phyloP scores from a whole-genome alignment of 2,113 vertebrate genomes.

The Actinemys pallida region DNA sequence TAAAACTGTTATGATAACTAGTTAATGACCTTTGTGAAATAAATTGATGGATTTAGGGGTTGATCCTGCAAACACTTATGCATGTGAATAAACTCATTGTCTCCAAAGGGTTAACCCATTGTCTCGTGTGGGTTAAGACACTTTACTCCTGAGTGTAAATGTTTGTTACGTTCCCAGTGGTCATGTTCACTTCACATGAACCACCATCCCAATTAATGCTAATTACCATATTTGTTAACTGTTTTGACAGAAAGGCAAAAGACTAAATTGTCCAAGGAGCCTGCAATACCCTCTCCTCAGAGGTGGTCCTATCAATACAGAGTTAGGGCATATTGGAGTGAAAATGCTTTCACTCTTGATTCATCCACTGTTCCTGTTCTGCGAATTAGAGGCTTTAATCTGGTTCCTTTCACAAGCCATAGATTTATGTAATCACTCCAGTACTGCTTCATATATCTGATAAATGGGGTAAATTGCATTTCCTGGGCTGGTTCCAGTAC shows the following conservation, averaged over 20 bases:
- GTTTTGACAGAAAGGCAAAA: not conserved
- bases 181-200: not conserved
- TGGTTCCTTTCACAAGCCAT: not conserved
- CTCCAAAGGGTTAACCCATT: not conserved
- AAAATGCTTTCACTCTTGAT: not conserved
- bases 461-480: not conserved
- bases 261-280: not conserved
- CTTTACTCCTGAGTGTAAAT: not conserved
- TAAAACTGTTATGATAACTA: not conserved
- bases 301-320: not conserved
- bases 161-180: not conserved
- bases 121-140: not conserved
- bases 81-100: not conserved
- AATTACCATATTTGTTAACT: not conserved
- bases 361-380: not conserved
- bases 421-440: not conserved
- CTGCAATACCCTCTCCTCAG: not conserved
- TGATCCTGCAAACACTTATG: not conserved
- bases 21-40: not conserved
- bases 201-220: not conserved
- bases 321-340: accelerated
- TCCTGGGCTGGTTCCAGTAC: not conserved
- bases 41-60: not conserved
- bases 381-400: not conserved
- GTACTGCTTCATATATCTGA: not conserved